Evolutionary conservation across 2,797 vertebrate genomes (phyloP).

Genomic region (Leuciscus waleckii): DNA sequence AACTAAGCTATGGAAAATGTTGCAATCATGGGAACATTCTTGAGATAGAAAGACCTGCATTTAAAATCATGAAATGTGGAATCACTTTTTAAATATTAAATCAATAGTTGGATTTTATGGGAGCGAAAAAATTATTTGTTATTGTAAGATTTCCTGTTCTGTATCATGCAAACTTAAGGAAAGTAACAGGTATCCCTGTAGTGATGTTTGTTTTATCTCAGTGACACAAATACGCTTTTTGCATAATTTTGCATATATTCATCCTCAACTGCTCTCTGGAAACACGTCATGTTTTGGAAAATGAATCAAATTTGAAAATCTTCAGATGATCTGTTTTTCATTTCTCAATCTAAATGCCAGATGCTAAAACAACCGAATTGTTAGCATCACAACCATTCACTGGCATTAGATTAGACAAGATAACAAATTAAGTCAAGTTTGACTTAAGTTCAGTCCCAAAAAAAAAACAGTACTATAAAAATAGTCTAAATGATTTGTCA

Average conservation of each 20-base stretch:
- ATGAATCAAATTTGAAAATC: not conserved
- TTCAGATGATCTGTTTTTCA: not conserved
- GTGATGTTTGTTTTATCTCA: not conserved
- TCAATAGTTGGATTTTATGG: not conserved
- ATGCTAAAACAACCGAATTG: not conserved
- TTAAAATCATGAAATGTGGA: not conserved
- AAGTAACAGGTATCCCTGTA: not conserved
- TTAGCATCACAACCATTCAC: not conserved
- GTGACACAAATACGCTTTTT: not conserved
- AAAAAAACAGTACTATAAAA: not conserved
- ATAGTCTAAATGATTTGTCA: not conserved
- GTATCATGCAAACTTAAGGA: not conserved
- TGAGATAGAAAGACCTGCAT: not conserved
- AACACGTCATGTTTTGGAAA: not conserved
- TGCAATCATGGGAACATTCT: not conserved
- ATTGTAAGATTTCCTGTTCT: conserved; percentile 10
- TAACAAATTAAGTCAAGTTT: not conserved
- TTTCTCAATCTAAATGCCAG: not conserved
- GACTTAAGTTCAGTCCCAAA: not conserved
- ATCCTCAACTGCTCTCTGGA: not conserved
- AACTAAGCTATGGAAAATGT: conserved; percentile 2
- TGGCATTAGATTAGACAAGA: not conserved
- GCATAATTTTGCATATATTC: not conserved
- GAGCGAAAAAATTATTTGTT: not conserved
- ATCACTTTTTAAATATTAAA: fast-evolving